A percentile compares a stretch with the other conserved stretches of the same genome.
Conservation (phyloP, 1,140 invertebrate species). For the Laupala kohalensis region DNA sequence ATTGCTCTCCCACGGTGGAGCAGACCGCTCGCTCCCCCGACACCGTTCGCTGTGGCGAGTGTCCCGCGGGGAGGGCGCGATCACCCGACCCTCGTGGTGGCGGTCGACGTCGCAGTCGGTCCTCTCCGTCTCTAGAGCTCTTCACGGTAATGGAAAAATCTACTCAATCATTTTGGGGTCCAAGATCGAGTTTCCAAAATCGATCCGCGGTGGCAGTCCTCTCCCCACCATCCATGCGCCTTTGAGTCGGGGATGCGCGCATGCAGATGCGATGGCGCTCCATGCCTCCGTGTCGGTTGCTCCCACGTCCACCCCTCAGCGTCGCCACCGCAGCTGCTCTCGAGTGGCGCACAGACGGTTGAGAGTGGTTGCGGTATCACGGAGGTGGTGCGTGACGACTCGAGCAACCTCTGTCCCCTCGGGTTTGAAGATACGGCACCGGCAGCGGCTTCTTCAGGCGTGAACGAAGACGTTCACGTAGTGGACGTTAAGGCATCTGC, state of each 20-base stretch:
- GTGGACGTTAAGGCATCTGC: too few relatives aligned
- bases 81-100: neutral
- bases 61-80: neutral
- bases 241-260: neutral
- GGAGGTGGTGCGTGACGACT: too few relatives aligned
- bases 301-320: too few relatives aligned
- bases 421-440: too few relatives aligned
- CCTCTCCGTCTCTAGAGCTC: neutral
- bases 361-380: neutral
- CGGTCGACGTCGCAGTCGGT: too few relatives aligned
- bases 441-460: too few relatives aligned
- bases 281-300: too few relatives aligned
- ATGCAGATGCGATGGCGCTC: neutral
- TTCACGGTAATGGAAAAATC: neutral
- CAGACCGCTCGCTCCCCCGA: neutral
- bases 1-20: neutral
- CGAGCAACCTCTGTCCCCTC: too few relatives aligned
- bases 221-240: too few relatives aligned
- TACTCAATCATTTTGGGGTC: neutral
- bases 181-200: neutral
- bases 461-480: too few relatives aligned
- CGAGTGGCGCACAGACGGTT: neutral
- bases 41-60: neutral
- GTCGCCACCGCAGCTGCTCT: too few relatives aligned
- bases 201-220: neutral